Percentiles rank a stretch among this genome's conserved stretches.
Conservation (phyloP, 2,888 invertebrate genomes). For the Eristalis tenax region DNA sequence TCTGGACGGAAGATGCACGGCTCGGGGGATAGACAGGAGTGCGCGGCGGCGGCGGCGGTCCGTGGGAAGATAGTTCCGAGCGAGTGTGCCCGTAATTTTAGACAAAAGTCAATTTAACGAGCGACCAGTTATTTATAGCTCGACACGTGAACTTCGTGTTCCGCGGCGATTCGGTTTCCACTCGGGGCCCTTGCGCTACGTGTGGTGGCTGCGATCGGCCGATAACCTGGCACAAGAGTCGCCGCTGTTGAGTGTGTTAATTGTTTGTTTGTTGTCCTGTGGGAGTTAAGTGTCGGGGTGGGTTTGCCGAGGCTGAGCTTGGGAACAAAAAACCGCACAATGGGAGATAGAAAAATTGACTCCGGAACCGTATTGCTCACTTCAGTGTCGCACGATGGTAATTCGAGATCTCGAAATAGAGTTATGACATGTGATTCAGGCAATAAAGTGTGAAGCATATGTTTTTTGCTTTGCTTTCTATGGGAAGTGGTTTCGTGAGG, state of each 20-base stretch:
- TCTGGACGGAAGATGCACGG: conserved; percentile 54
- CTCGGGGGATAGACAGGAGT: conserved; percentile 24
- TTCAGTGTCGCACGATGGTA: conserved; percentile 66
- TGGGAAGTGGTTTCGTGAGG: background rate
- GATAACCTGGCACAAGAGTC: conserved; percentile 51
- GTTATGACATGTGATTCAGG: conserved; percentile 47
- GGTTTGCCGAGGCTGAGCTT: conserved; percentile 71
- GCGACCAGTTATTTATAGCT: conserved; percentile 72
- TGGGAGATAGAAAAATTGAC: conserved; percentile 34
- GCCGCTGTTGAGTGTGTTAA: conserved; percentile 76
- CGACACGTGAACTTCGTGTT: conserved; percentile 67
- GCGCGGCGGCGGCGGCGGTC: background rate
- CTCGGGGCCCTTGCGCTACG: conserved; percentile 30
- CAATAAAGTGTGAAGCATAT: conserved; percentile 57
- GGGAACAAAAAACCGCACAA: conserved; percentile 23
- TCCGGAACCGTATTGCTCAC: conserved; percentile 69
- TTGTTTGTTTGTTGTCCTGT: conserved; percentile 81
- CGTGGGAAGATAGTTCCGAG: conserved; percentile 66
- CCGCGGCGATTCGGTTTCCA: conserved; percentile 65
- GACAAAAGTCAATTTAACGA: conserved; percentile 72
- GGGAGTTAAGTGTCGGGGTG: conserved; percentile 78
- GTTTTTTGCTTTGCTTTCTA: conserved; percentile 24
- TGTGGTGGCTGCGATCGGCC: conserved; percentile 24
- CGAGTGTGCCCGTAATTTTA: conserved; percentile 68
- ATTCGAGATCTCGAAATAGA: conserved; percentile 54